Base-by-base conservation (phyloP, 1,140 invertebrate species). In the Drosophila albomicans region DNA sequence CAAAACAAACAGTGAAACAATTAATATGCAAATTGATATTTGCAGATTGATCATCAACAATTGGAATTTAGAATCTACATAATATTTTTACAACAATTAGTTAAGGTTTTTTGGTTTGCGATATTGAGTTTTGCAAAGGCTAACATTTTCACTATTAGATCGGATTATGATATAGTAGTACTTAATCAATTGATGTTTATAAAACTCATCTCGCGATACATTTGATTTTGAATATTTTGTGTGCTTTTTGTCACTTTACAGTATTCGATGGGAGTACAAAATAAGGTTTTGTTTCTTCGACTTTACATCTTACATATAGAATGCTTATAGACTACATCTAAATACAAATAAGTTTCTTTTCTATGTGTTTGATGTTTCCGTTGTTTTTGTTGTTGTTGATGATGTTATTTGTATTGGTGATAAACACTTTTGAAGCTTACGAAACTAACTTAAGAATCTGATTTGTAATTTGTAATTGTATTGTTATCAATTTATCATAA, bases 221-320 rank as follows among this genome's bases (percentile, higher is more conserved):
- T 48, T 71, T 71, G 20, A 76, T 65, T 43, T 38, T 38, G 35
- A 10, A 38, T 68, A 48, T 59, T 66, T 11, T 66, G 49, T 63
- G 32, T 30, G 38, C n/a, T 45, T 62, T 10, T 59, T 41, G 35
- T 61, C 20, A 20, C 56, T 32, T 62, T 61, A 75, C 69, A 73
- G 73, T 88, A 84, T 89, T 84, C 81, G 85, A 84, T 89, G 84
- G 81, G 84, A 54, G 71, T 88, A 89, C 68, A 88, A 88, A 88
- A 89, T 78, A 78, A 79, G 73, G 64, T 74, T 84, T 69, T 38
- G 64, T 74, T 84, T 69, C 10, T 8, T 88, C 67, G 67, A 76
- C 75, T 75, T 81, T 71, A 61, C 41, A 65, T 38, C 56, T 76
- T 72, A 70, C 35, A 38, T 10, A 10, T 38, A 30, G 20, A 16